These are phyloP conservation scores for Physeter macrocephalus DNA, from an alignment of 2,113 vertebrate species.

Conservation along the genomic window DNA sequence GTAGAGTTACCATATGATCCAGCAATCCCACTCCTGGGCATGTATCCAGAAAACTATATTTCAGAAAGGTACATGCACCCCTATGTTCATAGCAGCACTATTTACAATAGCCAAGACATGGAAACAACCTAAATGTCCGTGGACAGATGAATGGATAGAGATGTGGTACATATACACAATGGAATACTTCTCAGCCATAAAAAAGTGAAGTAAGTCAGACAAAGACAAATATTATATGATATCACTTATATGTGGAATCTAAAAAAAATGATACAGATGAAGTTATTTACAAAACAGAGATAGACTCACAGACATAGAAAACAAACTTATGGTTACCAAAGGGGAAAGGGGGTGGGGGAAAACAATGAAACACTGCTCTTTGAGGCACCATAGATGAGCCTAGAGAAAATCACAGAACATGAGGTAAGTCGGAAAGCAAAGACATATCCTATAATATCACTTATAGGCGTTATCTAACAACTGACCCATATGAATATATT, in stretches of 20 bases:
- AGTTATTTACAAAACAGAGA: background rate
- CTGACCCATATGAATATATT: too few species aligned
- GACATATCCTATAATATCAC: too few species aligned
- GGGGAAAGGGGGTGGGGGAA: background rate
- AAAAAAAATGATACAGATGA: background rate
- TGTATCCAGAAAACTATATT: background rate
- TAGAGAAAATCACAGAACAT: too few species aligned
- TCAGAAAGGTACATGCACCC: background rate
- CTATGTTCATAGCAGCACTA: background rate
- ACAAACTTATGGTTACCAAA: background rate
- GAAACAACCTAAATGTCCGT: background rate
- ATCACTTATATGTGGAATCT: background rate
- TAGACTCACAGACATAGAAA: background rate
- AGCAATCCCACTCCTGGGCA: background rate
- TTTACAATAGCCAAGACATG: background rate
- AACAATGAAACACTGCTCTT: too few species aligned
- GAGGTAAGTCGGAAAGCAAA: too few species aligned
- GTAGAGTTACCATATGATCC: background rate
- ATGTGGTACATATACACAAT: background rate
- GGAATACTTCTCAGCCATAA: background rate
- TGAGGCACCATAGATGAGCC: too few species aligned
- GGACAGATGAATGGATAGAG: background rate
- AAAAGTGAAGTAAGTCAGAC: background rate
- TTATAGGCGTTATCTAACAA: too few species aligned
- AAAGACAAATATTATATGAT: background rate